Evolutionary conservation across 2,888 invertebrate genomes (phyloP).

Genomic region (Ichneumoninae sp.): DNA sequence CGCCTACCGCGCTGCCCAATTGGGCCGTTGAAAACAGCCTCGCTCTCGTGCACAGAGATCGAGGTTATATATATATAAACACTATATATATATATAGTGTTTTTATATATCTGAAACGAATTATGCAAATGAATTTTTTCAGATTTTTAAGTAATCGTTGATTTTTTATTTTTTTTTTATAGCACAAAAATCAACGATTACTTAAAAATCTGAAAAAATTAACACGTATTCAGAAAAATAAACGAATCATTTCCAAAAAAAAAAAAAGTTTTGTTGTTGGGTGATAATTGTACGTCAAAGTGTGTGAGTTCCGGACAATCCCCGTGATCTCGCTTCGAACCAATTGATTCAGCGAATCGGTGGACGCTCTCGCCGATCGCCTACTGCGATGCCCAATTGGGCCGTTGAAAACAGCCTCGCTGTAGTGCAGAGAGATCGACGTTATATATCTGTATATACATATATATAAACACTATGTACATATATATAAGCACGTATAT

Average conservation of each 20-base stretch:
- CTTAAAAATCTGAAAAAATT: too few species aligned
- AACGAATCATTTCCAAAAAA: too few species aligned
- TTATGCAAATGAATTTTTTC: constrained; percentile 51
- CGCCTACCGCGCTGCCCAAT: neutral
- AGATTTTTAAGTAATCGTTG: too few species aligned
- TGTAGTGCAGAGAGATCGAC: neutral
- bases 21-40: neutral
- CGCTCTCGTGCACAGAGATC: neutral
- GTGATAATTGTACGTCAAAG: too few species aligned
- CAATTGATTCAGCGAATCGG: too few species aligned
- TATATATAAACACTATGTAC: too few species aligned
- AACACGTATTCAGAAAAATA: too few species aligned
- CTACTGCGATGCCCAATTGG: neutral
- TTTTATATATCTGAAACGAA: constrained; percentile 25
- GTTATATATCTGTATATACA: neutral
- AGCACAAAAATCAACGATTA: too few species aligned
- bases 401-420: neutral
- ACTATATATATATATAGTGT: neutral
- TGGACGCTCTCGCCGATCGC: neutral
- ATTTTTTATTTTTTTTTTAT: too few species aligned
- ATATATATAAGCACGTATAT: neutral
- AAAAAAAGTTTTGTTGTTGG: too few species aligned
- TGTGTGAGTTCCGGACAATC: too few species aligned
- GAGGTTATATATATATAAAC: neutral
- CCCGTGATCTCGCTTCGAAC: too few species aligned